Evolutionary conservation across 1,140 invertebrate genomes (phyloP), one percentile per base, ranked within the genome.

Genomic region (Zaprionus capensis): DNA sequence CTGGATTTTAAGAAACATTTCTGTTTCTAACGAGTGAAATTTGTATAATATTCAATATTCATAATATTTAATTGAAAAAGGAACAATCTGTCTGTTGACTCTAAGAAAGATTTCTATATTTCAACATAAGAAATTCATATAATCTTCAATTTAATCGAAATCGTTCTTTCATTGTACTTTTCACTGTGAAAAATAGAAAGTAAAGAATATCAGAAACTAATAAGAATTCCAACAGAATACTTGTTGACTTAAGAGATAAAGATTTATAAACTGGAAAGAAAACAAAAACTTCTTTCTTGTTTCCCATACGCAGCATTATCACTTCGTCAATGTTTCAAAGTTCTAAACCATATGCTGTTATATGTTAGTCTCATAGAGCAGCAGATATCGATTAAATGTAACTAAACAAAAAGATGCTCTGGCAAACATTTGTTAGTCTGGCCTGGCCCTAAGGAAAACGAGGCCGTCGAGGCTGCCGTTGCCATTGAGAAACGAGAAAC

Each of bases 401-500:
- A 15, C 14, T n/a, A 41, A 34, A 34, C 15, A 36, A 22, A 59
- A 38, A 59, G 34, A 59, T 51, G 46, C 46, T 24, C 14, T 31
- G 49, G 7, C 36, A 46, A 41, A 61, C 22, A 41, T 31, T 26
- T 31, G 24, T 62, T 34, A 34, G 31, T n/a, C 31, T 46, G 41
- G 41, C 41, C 41, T 17, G 41, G 22, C 59, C 59, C 58, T 61
- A 61, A n/a, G 36, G 24, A 34, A 53, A 53, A 64, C 14, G 9
- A 17, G 59, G 38, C 41, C 24, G 53, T n/a, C 46, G 41, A 46
- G 41, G 22, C 57, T 59, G 22, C 34, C 38, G 11, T 28, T 24
- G 58, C 58, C 58, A 61, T 61, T 61, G 61, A 51, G 44, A 63
- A 63, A 49, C n/a, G 41, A 46, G 41, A 17, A 17, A 17, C 41